Evolutionary conservation across 1,140 invertebrate species (phyloP).

Genomic region (Pseudomyrmex gracilis): DNA sequence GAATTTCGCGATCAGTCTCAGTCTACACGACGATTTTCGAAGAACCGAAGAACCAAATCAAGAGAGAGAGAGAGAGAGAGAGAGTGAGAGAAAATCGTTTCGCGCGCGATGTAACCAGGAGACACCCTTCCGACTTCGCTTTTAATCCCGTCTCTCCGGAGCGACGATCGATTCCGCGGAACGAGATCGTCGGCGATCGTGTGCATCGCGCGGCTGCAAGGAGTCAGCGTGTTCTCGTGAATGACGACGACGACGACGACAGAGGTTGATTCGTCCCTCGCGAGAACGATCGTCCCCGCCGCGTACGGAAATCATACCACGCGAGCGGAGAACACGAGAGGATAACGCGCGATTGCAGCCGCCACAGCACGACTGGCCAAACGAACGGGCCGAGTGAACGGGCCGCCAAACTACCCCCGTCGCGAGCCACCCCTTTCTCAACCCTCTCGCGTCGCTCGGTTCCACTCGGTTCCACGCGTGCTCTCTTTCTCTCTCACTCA

Average conservation of each 20-base stretch:
- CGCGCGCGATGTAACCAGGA: slow-evolving; percentile 37
- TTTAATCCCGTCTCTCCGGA: slow-evolving; percentile 8
- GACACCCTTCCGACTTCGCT: slow-evolving; percentile 34
- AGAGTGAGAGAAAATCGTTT: slow-evolving; percentile 14
- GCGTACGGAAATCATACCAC: slow-evolving; percentile 45
- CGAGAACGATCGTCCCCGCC: slow-evolving; percentile 14
- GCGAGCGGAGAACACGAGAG: slow-evolving; percentile 39
- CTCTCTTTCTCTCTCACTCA: slow-evolving; percentile 47
- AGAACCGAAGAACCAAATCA: too few species aligned
- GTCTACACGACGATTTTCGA: neutral
- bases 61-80: neutral
- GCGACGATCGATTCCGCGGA: neutral
- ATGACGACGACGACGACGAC: neutral
- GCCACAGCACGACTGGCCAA: slow-evolving; percentile 81
- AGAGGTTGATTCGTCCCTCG: neutral
- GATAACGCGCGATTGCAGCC: slow-evolving; percentile 68
- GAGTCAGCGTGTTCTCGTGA: neutral
- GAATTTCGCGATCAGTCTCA: neutral
- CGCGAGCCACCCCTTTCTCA: slow-evolving; percentile 75
- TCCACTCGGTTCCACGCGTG: slow-evolving; percentile 55
- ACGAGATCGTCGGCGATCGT: neutral
- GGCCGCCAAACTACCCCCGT: slow-evolving; percentile 37
- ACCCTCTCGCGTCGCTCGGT: slow-evolving; percentile 49
- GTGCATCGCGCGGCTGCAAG: neutral
- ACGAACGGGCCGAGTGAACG: slow-evolving; percentile 74